Evolutionary conservation across 2,797 vertebrate species (phyloP).

Genomic region (Ptychadena robeensis): DNA sequence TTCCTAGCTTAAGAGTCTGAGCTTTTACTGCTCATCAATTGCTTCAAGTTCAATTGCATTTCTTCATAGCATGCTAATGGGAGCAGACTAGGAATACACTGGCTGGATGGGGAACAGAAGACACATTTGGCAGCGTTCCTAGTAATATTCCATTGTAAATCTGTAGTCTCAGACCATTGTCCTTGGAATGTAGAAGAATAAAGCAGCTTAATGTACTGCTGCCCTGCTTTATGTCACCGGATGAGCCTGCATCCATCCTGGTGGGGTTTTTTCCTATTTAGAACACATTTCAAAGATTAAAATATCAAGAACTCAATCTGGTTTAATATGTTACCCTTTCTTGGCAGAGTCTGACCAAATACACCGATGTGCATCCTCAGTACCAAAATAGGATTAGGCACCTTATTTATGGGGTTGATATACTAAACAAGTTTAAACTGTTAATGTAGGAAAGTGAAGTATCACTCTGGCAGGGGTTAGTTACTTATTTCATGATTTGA

Average conservation of each 20-base stretch:
- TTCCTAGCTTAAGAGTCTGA: too few species aligned
- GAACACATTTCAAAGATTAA: background rate
- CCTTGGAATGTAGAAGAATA: slow-evolving; percentile 27
- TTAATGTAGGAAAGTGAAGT: too few species aligned
- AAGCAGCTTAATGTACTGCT: slow-evolving; percentile 14
- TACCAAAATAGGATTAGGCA: background rate
- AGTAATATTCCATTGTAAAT: slow-evolving; percentile 52
- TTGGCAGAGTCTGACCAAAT: background rate
- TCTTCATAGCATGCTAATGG: slow-evolving; percentile 19
- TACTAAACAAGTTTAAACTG: too few species aligned
- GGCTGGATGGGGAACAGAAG: background rate
- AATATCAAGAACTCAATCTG: background rate
- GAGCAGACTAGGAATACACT: slow-evolving; percentile 3
- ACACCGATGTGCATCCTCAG: background rate
- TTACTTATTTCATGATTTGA: too few species aligned
- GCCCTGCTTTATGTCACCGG: slow-evolving; percentile 31
- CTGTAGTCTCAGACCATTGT: slow-evolving; percentile 7
- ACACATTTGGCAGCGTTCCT: slow-evolving; percentile 26
- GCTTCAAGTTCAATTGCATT: background rate
- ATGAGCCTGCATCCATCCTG: background rate
- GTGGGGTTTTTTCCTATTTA: background rate
- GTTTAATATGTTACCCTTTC: background rate
- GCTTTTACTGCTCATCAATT: background rate
- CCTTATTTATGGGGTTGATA: too few species aligned
- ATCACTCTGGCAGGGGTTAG: too few species aligned